These are phyloP conservation scores for Oryzias curvinotus DNA, from an alignment of 2,113 vertebrate genomes.

Conservation along the genomic window DNA sequence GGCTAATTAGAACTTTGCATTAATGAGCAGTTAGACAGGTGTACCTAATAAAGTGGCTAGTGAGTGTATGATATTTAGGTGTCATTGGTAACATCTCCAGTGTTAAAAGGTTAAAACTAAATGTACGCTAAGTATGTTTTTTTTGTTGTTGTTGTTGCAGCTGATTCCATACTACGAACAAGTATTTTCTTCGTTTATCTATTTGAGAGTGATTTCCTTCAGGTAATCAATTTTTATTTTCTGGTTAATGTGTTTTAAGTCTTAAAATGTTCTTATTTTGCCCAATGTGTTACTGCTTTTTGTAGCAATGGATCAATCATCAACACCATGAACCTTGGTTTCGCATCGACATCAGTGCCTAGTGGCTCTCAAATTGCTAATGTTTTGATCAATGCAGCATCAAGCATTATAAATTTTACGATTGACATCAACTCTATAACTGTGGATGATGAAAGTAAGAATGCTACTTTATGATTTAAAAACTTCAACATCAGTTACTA, in stretches of 20 bases:
- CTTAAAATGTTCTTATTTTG: too few relatives aligned
- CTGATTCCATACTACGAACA: neutral
- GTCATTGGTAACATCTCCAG: neutral
- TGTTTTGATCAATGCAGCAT: slow-evolving; percentile 19
- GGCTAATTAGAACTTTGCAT: too few relatives aligned
- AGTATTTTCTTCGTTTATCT: slow-evolving; percentile 15
- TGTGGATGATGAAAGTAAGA: slow-evolving; percentile 18
- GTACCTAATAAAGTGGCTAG: too few relatives aligned
- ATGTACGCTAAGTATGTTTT: neutral
- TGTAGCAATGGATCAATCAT: slow-evolving; percentile 39
- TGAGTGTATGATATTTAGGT: too few relatives aligned
- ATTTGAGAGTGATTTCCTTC: slow-evolving; percentile 10
- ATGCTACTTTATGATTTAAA: too few relatives aligned
- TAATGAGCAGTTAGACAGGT: too few relatives aligned
- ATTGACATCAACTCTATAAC: slow-evolving; percentile 21
- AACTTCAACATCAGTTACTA: too few relatives aligned
- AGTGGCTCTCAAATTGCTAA: slow-evolving; percentile 5
- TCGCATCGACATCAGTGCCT: slow-evolving; percentile 9
- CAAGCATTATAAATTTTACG: slow-evolving; percentile 19
- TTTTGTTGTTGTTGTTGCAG: slow-evolving; percentile 14
- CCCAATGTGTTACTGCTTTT: too few relatives aligned
- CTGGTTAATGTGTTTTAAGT: too few relatives aligned
- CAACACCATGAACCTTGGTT: neutral
- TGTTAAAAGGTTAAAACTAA: neutral
- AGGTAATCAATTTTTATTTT: slow-evolving; percentile 15